A percentile compares a stretch with the other conserved stretches of the same genome.
Conservation (phyloP, 2,888 invertebrate species). For the Yponomeuta cagnagella region DNA sequence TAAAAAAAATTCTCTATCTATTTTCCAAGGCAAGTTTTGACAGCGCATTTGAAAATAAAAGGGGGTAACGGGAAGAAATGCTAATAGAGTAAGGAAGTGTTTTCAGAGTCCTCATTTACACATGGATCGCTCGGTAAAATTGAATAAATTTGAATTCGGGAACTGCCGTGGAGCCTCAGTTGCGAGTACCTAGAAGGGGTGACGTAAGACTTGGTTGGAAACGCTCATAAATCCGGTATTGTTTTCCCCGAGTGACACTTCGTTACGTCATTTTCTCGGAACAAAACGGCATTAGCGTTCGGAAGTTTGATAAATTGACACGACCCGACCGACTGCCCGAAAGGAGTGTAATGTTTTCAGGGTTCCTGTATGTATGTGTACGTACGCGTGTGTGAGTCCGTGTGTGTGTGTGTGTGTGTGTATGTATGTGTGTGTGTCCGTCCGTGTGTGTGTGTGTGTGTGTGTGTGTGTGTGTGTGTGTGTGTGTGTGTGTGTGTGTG, state of each 20-base stretch:
- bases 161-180: conserved; percentile 29
- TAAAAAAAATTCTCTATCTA: neutral
- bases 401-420: no score
- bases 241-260: neutral
- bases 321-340: no score
- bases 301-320: no score
- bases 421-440: no score
- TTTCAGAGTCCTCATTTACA: conserved; percentile 58
- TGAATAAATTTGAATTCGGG: conserved; percentile 70
- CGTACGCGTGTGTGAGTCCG: no score
- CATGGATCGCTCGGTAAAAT: conserved; percentile 54
- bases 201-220: neutral
- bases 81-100: conserved; percentile 52
- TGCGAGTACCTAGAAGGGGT: conserved; percentile 18
- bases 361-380: no score
- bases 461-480: no score
- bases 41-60: conserved; percentile 23
- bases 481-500: no score
- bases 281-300: no score
- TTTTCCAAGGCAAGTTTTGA: neutral
- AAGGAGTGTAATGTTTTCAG: no score
- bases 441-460: no score
- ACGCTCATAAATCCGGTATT: neutral
- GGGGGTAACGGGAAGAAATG: conserved; percentile 37
- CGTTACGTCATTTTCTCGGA: no score